phyloP scores from a whole-genome alignment of 2,797 vertebrate species.

The Lepilemur ruficaudatus region DNA sequence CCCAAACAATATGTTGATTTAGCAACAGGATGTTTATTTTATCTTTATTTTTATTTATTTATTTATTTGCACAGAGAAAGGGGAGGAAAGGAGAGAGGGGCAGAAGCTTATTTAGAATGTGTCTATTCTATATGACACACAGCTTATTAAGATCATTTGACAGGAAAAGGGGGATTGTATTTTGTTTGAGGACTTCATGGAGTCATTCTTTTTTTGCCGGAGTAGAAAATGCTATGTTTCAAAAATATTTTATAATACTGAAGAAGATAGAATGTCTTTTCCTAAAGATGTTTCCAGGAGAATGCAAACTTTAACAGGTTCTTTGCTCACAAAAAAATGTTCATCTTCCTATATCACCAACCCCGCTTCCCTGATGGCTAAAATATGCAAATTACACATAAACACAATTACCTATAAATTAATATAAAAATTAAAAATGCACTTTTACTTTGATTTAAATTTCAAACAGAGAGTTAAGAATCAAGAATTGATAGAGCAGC shows the following conservation, averaged over 20 bases:
- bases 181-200: neutral
- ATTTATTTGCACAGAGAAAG: neutral
- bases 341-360: neutral
- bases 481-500: neutral
- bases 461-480: slow-evolving; percentile 15
- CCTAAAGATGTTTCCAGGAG: neutral
- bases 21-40: neutral
- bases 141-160: neutral
- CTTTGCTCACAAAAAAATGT: neutral
- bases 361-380: neutral
- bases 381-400: neutral
- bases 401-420: neutral
- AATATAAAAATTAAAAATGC: neutral
- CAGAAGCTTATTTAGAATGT: neutral
- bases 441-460: slow-evolving; percentile 42
- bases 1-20: neutral
- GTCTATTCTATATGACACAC: neutral
- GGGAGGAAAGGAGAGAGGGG: neutral
- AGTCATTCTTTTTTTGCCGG: neutral
- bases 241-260: slow-evolving; percentile 24
- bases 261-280: neutral
- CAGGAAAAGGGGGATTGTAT: neutral
- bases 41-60: neutral
- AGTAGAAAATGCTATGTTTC: slow-evolving; percentile 30
- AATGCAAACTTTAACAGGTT: neutral